A percentile compares a stretch with the other conserved stretches of the same genome.
Conservation (phyloP, 2,113 vertebrate species). For the Perognathus longimembris region DNA sequence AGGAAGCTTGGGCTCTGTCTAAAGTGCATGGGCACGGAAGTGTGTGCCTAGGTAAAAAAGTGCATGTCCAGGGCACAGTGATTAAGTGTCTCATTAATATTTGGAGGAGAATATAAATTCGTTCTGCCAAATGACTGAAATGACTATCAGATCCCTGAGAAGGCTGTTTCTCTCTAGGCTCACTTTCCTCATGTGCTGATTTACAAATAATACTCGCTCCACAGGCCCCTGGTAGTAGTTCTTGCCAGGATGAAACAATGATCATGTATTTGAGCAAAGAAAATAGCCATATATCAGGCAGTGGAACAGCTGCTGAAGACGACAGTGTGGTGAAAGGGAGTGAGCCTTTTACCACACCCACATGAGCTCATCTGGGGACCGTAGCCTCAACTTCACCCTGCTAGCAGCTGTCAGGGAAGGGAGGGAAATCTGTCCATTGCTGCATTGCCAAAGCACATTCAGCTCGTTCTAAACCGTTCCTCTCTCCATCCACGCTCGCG, state of each 20-base stretch:
- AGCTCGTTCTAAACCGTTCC: neutral
- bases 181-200: neutral
- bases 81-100: neutral
- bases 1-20: neutral
- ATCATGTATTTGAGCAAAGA: neutral
- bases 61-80: neutral
- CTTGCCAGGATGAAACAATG: neutral
- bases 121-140: neutral
- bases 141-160: neutral
- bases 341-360: neutral
- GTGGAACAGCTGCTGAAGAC: constrained; percentile 46
- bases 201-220: neutral
- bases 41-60: neutral
- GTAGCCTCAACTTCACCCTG: neutral
- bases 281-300: constrained; percentile 6
- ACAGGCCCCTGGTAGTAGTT: neutral
- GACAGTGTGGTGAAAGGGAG: neutral
- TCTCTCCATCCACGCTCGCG: neutral
- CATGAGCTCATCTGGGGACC: constrained; percentile 33
- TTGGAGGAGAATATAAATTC: constrained; percentile 18
- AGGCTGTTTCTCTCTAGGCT: neutral
- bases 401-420: constrained; percentile 40
- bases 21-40: neutral
- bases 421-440: neutral
- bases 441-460: neutral